phyloP scores from a whole-genome alignment of 2,797 vertebrate genomes.

The Chelonia mydas region DNA sequence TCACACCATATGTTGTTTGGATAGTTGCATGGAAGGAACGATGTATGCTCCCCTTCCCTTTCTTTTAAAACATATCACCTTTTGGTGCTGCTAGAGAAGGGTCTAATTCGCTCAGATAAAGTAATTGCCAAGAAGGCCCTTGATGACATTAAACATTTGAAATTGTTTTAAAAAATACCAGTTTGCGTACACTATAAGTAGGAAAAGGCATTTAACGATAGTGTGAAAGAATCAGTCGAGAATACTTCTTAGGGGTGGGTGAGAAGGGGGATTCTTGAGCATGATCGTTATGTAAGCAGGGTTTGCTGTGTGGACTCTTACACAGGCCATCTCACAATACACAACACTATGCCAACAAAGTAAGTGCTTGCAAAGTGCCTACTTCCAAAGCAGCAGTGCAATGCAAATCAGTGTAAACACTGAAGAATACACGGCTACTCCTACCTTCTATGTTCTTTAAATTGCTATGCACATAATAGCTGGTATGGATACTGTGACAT shows the following conservation, averaged over 20 bases:
- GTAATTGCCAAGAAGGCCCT: neutral
- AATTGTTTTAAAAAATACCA: fast-evolving
- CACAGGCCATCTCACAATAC: neutral
- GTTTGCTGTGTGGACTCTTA: neutral
- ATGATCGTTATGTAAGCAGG: neutral
- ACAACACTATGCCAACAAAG: neutral
- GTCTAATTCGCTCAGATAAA: neutral
- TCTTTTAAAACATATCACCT: neutral
- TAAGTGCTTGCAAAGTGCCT: neutral
- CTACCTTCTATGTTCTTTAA: neutral
- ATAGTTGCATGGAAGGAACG: fast-evolving
- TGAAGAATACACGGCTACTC: neutral
- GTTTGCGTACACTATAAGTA: fast-evolving
- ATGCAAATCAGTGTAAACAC: neutral
- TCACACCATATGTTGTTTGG: neutral
- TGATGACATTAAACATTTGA: slow-evolving; percentile 5
- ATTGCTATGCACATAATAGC: neutral
- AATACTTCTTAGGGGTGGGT: neutral
- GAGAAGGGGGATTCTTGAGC: neutral
- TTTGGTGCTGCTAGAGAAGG: neutral
- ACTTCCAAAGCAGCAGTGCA: neutral
- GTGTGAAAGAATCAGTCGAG: neutral
- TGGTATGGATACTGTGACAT: neutral
- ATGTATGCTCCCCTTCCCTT: neutral
- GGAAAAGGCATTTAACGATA: neutral